phyloP scores from a whole-genome alignment of 2,113 vertebrate genomes.

The Rhizomys pruinosus region DNA sequence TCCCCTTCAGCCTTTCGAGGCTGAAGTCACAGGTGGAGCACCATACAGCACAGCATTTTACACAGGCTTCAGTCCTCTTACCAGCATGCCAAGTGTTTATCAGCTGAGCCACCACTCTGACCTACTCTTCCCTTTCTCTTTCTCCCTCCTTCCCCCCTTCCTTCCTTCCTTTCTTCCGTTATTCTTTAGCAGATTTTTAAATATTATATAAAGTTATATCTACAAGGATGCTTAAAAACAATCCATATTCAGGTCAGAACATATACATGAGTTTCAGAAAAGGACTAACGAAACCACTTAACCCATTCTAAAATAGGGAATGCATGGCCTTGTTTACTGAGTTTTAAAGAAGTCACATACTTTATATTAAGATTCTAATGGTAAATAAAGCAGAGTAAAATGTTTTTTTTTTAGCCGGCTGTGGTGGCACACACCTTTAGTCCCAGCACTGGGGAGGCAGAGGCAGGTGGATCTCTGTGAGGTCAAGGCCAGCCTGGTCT shows the following conservation, averaged over 20 bases:
- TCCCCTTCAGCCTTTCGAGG: background rate
- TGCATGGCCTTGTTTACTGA: background rate
- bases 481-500: no score
- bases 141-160: background rate
- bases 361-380: slow-evolving; percentile 35
- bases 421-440: no score
- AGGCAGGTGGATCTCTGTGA: no score
- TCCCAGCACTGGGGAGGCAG: no score
- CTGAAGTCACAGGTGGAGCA: background rate
- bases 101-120: background rate
- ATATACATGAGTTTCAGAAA: slow-evolving; percentile 30
- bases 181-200: slow-evolving; percentile 32
- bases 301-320: slow-evolving; percentile 25
- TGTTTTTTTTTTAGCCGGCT: no score
- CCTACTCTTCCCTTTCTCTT: background rate
- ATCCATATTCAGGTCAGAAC: background rate
- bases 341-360: background rate
- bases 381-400: slow-evolving; percentile 16
- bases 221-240: slow-evolving; percentile 33
- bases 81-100: background rate
- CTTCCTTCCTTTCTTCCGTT: background rate
- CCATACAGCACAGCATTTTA: background rate
- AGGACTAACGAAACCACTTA: slow-evolving; percentile 50
- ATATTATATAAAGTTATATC: slow-evolving; percentile 3
- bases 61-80: background rate